Evolutionary conservation across 2,113 vertebrate genomes (phyloP).

Genomic region (Scopus umbretta): DNA sequence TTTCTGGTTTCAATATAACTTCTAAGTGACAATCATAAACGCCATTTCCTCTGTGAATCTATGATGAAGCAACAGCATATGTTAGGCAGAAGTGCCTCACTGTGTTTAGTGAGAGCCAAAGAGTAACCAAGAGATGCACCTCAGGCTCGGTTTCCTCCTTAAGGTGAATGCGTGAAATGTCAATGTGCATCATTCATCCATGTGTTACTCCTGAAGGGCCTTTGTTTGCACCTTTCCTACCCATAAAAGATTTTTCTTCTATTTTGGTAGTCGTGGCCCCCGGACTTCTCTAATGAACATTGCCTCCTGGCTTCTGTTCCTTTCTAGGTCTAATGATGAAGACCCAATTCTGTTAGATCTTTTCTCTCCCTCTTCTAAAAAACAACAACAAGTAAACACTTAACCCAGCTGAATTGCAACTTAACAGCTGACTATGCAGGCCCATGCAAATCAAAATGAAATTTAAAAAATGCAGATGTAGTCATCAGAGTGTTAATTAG

Average conservation of each 20-base stretch:
- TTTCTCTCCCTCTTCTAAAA: background rate
- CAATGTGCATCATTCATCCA: background rate
- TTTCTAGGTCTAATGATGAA: background rate
- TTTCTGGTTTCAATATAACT: background rate
- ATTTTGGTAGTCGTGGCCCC: background rate
- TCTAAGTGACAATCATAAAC: background rate
- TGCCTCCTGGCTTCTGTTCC: background rate
- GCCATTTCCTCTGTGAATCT: background rate
- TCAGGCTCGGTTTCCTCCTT: background rate
- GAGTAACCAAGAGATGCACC: background rate
- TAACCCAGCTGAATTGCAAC: conserved; percentile 9
- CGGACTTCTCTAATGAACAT: background rate
- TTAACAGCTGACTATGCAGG: conserved; percentile 30
- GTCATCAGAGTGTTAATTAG: conserved; percentile 41
- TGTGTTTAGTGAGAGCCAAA: background rate
- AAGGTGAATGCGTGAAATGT: background rate
- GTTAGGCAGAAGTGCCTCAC: background rate
- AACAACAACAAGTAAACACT: background rate
- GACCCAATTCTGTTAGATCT: background rate
- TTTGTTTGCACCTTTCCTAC: background rate
- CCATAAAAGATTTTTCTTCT: background rate
- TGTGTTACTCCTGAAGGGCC: background rate
- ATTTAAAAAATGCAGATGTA: conserved; percentile 33
- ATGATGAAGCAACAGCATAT: background rate
- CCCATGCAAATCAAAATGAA: conserved; percentile 38